phyloP scores from a whole-genome alignment of 2,888 invertebrate species.

The Heliconius sara region DNA sequence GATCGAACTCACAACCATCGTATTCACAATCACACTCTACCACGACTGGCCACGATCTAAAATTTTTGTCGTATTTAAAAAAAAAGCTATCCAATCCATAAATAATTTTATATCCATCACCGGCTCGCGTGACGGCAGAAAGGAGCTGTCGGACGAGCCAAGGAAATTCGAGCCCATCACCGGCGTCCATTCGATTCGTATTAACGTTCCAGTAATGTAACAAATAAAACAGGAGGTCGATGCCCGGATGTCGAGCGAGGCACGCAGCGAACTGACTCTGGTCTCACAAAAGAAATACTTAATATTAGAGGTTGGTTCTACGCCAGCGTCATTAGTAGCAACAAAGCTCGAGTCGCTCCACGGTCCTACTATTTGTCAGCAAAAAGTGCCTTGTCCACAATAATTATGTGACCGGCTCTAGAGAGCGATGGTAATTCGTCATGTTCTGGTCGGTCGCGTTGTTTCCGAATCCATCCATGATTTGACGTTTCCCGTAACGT shows the following conservation, averaged over 20 bases:
- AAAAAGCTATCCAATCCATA: conserved; percentile 58
- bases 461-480: conserved; percentile 79
- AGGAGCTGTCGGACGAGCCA: conserved; percentile 61
- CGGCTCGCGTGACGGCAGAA: conserved; percentile 73
- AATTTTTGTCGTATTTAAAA: conserved; percentile 49
- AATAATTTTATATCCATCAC: conserved; percentile 72
- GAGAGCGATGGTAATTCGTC: conserved; percentile 81
- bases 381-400: conserved; percentile 83
- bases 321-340: conserved; percentile 80
- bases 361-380: conserved; percentile 82
- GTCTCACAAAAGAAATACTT: conserved; percentile 81
- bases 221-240: conserved; percentile 78
- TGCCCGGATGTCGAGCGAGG: conserved; percentile 61
- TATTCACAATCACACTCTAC: too few relatives aligned
- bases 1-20: too few relatives aligned
- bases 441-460: conserved; percentile 82
- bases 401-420: conserved; percentile 82
- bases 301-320: conserved; percentile 78
- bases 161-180: conserved; percentile 78
- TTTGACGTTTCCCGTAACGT: conserved; percentile 78
- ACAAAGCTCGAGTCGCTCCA: conserved; percentile 81
- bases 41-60: too few relatives aligned
- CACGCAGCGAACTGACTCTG: conserved; percentile 69
- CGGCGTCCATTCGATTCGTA: conserved; percentile 78
- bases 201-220: conserved; percentile 76